Conservation (phyloP, 1,140 invertebrate genomes). For the Helicoverpa armigera region DNA sequence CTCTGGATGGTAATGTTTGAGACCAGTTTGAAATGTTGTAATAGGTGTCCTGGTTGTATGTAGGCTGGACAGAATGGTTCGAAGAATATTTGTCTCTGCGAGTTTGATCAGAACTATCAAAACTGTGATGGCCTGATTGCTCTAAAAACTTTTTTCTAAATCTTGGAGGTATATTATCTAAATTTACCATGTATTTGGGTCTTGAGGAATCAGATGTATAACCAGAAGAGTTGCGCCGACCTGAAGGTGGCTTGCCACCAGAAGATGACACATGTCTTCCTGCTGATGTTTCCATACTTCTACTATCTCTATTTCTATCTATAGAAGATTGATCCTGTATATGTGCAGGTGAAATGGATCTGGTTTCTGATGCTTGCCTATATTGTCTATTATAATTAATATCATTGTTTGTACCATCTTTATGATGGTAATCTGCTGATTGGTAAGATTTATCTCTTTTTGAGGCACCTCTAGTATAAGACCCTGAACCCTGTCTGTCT, state of each 20-base stretch:
- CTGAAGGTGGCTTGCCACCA: conserved; percentile 84
- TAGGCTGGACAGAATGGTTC: conserved; percentile 66
- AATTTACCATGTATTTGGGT: conserved; percentile 77
- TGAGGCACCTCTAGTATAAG: conserved; percentile 68
- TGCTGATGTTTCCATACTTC: conserved; percentile 85
- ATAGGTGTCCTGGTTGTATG: conserved; percentile 65
- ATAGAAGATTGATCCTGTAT: conserved; percentile 70
- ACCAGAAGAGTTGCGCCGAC: conserved; percentile 82
- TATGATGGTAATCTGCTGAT: conserved; percentile 65
- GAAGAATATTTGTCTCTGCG: conserved; percentile 69
- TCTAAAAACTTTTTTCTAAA: conserved; percentile 86
- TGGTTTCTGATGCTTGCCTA: conserved; percentile 82
- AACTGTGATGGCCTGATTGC: conserved; percentile 80
- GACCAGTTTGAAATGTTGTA: conserved; percentile 79
- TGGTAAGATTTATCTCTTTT: conserved; percentile 63
- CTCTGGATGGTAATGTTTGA: conserved; percentile 83
- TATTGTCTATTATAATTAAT: conserved; percentile 79
- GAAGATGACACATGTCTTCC: conserved; percentile 72
- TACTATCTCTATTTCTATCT: conserved; percentile 81
- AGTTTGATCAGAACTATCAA: conserved; percentile 79
- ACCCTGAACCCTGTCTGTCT: conserved; percentile 72
- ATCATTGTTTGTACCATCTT: conserved; percentile 72
- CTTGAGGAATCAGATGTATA: conserved; percentile 71
- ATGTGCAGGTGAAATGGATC: conserved; percentile 79
- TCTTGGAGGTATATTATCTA: conserved; percentile 84